These are phyloP conservation scores for Nothobranchius furzeri DNA, from an alignment of 2,113 vertebrate genomes.

Conservation along the genomic window DNA sequence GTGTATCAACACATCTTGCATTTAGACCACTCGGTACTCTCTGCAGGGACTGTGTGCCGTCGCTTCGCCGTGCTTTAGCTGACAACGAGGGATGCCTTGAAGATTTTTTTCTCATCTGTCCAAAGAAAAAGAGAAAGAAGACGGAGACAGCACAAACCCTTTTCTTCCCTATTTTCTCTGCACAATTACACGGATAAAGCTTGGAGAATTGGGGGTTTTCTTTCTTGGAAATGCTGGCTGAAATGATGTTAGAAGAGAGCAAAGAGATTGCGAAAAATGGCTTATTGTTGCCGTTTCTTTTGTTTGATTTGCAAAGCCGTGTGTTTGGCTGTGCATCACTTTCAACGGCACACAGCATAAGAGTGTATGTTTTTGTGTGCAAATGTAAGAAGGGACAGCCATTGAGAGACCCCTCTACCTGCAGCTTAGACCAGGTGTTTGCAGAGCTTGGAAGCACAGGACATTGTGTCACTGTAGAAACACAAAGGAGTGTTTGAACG, in stretches of 20 bases:
- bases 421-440: slow-evolving; percentile 8
- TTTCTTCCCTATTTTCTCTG: slow-evolving; percentile 53
- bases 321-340: slow-evolving; percentile 2
- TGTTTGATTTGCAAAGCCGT: slow-evolving; percentile 42
- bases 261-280: slow-evolving; percentile 41
- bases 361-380: not conserved
- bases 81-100: slow-evolving; percentile 56
- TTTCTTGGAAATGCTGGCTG: slow-evolving; percentile 52
- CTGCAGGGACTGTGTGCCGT: slow-evolving; percentile 29
- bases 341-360: not conserved
- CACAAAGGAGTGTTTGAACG: slow-evolving; percentile 40
- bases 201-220: slow-evolving; percentile 37
- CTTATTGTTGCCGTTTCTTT: slow-evolving; percentile 31
- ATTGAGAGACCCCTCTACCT: slow-evolving; percentile 9
- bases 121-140: slow-evolving; percentile 58
- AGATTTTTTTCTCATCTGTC: slow-evolving; percentile 52
- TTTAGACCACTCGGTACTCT: slow-evolving; percentile 27
- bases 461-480: slow-evolving; percentile 25
- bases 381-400: not conserved
- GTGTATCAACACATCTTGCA: slow-evolving; percentile 26
- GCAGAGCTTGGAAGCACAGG: slow-evolving; percentile 1
- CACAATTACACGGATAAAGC: slow-evolving; percentile 67
- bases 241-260: slow-evolving; percentile 48
- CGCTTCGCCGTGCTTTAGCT: slow-evolving; percentile 41
- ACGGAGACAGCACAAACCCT: slow-evolving; percentile 51